Base-by-base conservation (phyloP, 2,797 vertebrate genomes). In the Gadopsis bispinosus region DNA sequence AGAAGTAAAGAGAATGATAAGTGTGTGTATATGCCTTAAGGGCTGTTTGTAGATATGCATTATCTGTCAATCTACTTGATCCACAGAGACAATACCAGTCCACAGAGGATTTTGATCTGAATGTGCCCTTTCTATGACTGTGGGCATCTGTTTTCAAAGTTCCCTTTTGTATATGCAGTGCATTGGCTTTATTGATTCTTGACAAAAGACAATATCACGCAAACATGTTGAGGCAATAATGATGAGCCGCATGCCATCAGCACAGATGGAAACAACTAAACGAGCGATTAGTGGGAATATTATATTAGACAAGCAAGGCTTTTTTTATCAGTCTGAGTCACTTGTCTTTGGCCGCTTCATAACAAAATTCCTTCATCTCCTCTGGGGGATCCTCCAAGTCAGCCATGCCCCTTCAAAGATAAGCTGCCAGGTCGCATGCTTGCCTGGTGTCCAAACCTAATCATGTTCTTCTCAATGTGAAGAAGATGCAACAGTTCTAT, bases 31-130 rank as follows among this genome's bases (percentile, higher is more conserved):
- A 35, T 80, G 79, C 62, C 72, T 75, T 58, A 68, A 83, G 65
- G 66, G 74, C 68, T 75, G 71, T 80, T 83, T 83, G 64, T 80
- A 82, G 77, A 76, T 87, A 70, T 84, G 69, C 73, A 87, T 85
- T 83, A 84, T 82, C 79, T 84, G 68, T 84, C 83, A 75, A 67
- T 90, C 74, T 85, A 47, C 67, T 83, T 77, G 71, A 89, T 87
- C 78, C 68, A 76, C 41, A 11, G 48, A 82, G 85, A 85, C 80
- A 84, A 75, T 83, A 81, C 82, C 43, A 73, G 73, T 84, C 81
- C 77, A 80, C 59, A 64, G 22, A 75, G 29, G 37, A 47, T 69
- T 90, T 87, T 89, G 70, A 88, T 91, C 67, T 84, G 48, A 83
- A 74, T 33, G 35, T 79, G 69, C 60, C 79, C 75, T 86, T 73